Evolutionary conservation across 2,797 vertebrate species (phyloP).

Genomic region (Protosalanx chinensis): DNA sequence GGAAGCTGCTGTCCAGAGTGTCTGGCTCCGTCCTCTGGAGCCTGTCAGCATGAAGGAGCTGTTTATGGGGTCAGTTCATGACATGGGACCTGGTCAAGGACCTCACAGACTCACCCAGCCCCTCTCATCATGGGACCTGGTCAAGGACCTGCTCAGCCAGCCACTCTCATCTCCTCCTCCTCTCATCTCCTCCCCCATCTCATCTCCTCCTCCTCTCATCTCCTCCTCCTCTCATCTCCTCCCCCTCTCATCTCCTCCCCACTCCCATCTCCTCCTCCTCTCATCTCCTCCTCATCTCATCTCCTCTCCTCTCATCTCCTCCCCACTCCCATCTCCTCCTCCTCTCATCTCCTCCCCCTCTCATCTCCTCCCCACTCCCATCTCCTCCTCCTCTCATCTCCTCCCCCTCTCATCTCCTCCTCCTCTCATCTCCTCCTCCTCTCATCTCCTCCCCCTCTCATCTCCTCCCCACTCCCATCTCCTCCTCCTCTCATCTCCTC

Average conservation of each 20-base stretch:
- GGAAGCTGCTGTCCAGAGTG: conserved; percentile 89
- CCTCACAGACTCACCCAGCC: not conserved
- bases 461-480: not conserved
- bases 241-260: not conserved
- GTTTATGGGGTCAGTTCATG: conserved; percentile 77
- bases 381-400: conserved; percentile 7
- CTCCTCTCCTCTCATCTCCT: conserved; percentile 2
- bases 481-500: not conserved
- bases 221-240: not conserved
- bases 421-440: not conserved
- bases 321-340: not conserved
- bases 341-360: not conserved
- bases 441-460: not conserved
- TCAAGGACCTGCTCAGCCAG: too few species aligned
- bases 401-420: not conserved
- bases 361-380: not conserved
- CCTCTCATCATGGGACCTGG: not conserved
- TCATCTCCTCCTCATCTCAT: not conserved
- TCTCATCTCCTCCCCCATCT: not conserved
- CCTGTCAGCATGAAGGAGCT: conserved; percentile 78
- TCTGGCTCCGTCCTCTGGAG: conserved; percentile 60
- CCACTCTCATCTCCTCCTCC: not conserved
- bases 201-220: conserved; percentile 1
- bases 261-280: not conserved
- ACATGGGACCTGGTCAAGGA: not conserved